Percentiles rank a stretch among this genome's conserved stretches.
phyloP scores from a whole-genome alignment of 2,888 invertebrate species.

The Dugesia japonica region DNA sequence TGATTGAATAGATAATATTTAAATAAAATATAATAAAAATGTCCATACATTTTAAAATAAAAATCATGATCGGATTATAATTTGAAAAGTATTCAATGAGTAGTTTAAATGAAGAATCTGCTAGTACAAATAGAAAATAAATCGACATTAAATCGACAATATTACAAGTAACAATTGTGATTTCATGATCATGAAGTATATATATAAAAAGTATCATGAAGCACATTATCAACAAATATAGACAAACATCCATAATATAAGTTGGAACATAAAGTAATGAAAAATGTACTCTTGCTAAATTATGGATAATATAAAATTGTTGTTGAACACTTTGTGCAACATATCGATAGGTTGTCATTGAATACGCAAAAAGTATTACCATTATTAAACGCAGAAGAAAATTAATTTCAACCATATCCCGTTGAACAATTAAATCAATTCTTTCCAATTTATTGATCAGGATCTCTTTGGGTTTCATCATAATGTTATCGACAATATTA shows the following conservation, averaged over 20 bases:
- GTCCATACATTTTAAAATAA: neutral
- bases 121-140: neutral
- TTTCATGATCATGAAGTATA: neutral
- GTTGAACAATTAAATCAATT: neutral
- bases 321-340: neutral
- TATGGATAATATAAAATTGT: neutral
- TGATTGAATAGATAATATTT: constrained; percentile 2
- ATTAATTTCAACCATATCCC: neutral
- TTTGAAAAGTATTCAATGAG: neutral
- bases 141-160: neutral
- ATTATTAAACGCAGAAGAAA: neutral
- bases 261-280: neutral
- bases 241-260: neutral
- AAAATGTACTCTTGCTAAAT: neutral
- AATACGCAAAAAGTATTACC: neutral
- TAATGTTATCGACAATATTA: neutral
- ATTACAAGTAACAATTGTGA: neutral
- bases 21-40: neutral
- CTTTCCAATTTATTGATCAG: neutral
- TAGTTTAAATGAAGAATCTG: constrained; percentile 6
- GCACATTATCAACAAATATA: neutral
- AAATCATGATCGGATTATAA: neutral
- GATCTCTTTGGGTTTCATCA: neutral
- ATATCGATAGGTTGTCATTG: neutral
- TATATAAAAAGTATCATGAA: neutral